Evolutionary conservation across 92 coral and sea anemone species (phyloP).

Genomic region (Zoanthus sansibaricus): DNA sequence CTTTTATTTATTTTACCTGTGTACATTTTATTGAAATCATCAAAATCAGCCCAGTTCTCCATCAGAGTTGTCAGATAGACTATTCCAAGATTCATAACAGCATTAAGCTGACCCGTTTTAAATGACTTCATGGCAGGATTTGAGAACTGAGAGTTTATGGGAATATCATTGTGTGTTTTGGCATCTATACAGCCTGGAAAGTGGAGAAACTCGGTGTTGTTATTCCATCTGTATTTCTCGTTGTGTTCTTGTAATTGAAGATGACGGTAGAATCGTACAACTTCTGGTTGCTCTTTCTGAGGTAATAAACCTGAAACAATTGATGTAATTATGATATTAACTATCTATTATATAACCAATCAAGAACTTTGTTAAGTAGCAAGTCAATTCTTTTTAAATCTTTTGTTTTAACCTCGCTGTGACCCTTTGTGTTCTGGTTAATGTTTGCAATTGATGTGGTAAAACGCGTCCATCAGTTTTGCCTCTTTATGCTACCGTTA

Average conservation of each 20-base stretch:
- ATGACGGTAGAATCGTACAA: conserved; percentile 28
- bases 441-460: too few species aligned
- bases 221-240: conserved; percentile 23
- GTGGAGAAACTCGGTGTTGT: neutral
- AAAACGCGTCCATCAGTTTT: too few species aligned
- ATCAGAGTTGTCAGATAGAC: conserved; percentile 61
- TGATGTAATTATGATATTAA: neutral
- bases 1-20: conserved; percentile 30
- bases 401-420: too few species aligned
- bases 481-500: too few species aligned
- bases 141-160: conserved; percentile 76
- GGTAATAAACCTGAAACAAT: neutral
- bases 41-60: conserved; percentile 77
- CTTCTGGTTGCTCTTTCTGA: conserved; percentile 24
- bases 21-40: conserved; percentile 62
- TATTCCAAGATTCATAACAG: conserved; percentile 76
- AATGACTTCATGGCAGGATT: conserved; percentile 71
- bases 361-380: too few species aligned
- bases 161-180: conserved; percentile 60
- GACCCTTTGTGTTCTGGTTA: too few species aligned
- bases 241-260: conserved; percentile 27
- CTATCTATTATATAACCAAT: too few species aligned
- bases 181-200: conserved; percentile 33
- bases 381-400: too few species aligned
- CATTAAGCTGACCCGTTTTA: conserved; percentile 63